Evolutionary conservation across 2,113 vertebrate genomes (phyloP).

Genomic region (Nyctibius bracteatus): DNA sequence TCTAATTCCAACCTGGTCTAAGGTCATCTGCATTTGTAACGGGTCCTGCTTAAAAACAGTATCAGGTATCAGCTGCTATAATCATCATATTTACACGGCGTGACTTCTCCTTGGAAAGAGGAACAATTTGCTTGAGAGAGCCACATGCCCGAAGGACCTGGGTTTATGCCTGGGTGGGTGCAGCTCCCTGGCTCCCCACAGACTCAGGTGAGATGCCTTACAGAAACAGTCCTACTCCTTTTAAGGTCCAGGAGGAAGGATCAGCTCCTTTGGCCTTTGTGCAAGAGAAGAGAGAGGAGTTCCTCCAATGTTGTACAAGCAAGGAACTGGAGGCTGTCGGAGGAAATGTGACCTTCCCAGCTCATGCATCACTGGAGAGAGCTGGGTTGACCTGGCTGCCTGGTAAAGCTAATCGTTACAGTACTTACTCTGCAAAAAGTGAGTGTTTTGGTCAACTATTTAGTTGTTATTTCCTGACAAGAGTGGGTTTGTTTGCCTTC

Average conservation of each 20-base stretch:
- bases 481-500: background rate
- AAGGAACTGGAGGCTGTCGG: background rate
- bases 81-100: background rate
- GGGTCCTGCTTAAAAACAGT: background rate
- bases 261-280: background rate
- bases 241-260: background rate
- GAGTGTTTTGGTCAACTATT: background rate
- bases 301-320: background rate
- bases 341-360: background rate
- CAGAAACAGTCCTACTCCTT: fast-evolving
- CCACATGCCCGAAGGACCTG: background rate
- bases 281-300: background rate
- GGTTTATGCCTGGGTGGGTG: background rate
- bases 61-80: background rate
- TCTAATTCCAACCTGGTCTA: background rate
- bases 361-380: fast-evolving
- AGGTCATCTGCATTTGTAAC: background rate
- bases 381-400: background rate
- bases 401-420: background rate
- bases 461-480: background rate
- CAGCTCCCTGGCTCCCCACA: background rate
- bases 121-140: background rate
- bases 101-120: background rate
- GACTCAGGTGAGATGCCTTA: background rate
- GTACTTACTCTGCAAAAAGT: background rate